phyloP scores from a whole-genome alignment of 64 coral and sea anemone species.

The Porites australiensis region DNA sequence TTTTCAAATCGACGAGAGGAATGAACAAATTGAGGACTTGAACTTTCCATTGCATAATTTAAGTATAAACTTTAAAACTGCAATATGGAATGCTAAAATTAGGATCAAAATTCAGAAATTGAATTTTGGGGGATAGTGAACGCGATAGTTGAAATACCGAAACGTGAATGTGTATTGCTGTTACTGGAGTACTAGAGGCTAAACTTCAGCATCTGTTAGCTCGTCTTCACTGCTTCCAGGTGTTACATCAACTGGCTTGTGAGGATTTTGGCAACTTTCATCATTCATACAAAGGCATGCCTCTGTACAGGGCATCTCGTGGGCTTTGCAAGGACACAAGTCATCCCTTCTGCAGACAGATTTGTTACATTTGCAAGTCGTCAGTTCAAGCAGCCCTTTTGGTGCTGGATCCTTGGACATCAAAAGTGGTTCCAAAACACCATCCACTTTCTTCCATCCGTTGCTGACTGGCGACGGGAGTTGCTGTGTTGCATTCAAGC shows the following conservation, averaged over 20 bases:
- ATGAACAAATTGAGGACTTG: too few relatives aligned
- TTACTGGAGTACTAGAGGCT: conserved; percentile 2
- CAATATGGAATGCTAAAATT: too few relatives aligned
- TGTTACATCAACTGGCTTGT: conserved; percentile 18
- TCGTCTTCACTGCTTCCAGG: conserved; percentile 17
- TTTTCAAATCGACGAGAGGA: too few relatives aligned
- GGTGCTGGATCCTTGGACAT: conserved; percentile 48
- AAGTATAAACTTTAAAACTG: too few relatives aligned
- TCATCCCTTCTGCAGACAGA: conserved; percentile 40
- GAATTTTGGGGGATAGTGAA: not conserved
- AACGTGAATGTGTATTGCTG: not conserved
- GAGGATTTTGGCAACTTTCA: conserved; percentile 33
- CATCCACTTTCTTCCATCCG: not conserved
- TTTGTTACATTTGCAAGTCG: conserved; percentile 41
- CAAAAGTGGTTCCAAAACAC: not conserved
- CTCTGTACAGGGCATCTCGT: conserved; percentile 57
- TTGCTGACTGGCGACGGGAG: not conserved
- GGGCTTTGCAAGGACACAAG: conserved; percentile 46
- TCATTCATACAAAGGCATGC: conserved; percentile 57
- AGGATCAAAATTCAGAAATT: too few relatives aligned
- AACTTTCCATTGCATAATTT: too few relatives aligned
- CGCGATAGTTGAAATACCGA: not conserved
- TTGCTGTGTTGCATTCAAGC: not conserved
- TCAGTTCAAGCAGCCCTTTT: conserved; percentile 43
- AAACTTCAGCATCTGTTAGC: conserved; percentile 21